Conservation (phyloP, 1,140 invertebrate genomes). For the Lasioglossum baleicum region DNA sequence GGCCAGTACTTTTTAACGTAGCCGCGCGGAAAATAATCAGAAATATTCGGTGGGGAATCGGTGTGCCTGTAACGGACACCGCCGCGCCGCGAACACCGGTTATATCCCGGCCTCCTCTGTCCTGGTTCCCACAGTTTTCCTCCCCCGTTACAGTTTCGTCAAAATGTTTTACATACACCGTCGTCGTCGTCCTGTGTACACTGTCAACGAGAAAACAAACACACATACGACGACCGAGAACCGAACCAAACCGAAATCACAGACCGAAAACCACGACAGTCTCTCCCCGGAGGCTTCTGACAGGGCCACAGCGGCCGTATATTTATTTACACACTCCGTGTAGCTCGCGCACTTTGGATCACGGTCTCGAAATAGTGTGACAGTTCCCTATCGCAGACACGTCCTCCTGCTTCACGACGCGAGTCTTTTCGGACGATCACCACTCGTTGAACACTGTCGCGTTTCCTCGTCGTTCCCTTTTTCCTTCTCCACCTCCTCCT, state of each 20-base stretch:
- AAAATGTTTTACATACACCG: constrained; percentile 13
- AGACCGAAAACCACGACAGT: constrained; percentile 33
- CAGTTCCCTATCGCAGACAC: constrained; percentile 26
- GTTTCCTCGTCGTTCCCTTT: too few relatives aligned
- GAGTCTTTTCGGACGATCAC: neutral
- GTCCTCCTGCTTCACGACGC: neutral
- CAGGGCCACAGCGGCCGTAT: constrained; percentile 43
- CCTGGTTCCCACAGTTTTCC: neutral
- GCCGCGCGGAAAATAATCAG: constrained; percentile 44
- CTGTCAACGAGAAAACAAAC: constrained; percentile 44
- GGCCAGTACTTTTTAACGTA: constrained; percentile 78
- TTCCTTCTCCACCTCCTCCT: neutral
- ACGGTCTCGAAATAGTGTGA: constrained; percentile 59
- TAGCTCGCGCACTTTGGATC: constrained; percentile 59
- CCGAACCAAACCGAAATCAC: constrained; percentile 24
- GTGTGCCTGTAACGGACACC: neutral
- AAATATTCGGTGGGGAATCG: constrained; percentile 9
- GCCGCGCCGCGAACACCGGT: neutral
- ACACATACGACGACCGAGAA: constrained; percentile 4
- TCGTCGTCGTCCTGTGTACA: constrained; percentile 15
- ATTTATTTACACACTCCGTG: constrained; percentile 56
- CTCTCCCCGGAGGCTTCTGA: constrained; percentile 13
- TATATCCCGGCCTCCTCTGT: constrained; percentile 2
- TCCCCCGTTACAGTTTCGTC: constrained; percentile 10
- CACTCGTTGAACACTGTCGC: too few relatives aligned